Evolutionary conservation across 2,888 invertebrate genomes (phyloP), one percentile per base, ranked within the genome.

Genomic region (Eristalis pertinax): DNA sequence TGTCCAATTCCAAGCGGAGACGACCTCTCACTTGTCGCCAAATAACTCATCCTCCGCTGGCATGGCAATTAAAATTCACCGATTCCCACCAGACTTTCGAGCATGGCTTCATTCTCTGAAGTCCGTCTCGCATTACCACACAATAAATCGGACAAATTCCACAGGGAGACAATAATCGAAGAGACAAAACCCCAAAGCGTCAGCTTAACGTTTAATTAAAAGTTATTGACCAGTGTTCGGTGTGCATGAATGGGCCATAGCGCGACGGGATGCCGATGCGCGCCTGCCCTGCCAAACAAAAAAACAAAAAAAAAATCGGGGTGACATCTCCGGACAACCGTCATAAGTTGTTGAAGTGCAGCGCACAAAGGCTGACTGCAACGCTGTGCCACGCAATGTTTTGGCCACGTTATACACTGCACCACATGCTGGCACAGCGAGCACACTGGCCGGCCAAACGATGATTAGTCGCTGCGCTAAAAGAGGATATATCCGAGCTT

Each of bases 181-280:
- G 19, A 56, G 19, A 56, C 63, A n/a, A 82, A 69, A 67, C 19
- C 22, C 22, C 22, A 41, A 75, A 43, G n/a, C 38, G 13, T 64
- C 67, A 32, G 10, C 26, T 63, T 26, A 26, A 43, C 15, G 22
- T 85, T 81, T 82, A 82, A 86, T 86, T 86, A 74, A 86, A 86
- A 86, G 26, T 82, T 86, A 86, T 86, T 82, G 69, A 38, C 43
- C 77, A 73, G 60, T 64, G 60, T 13, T 68, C 35, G 38, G 22
- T 56, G 41, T 63, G 41, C 43, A 62, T 63, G 56, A 72, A 70
- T 68, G 60, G 50, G 22, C 24, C 50, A 65, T 15, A n/a, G 15
- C 82, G 15, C n/a, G 24, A 74, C 74, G 43, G 82, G 85, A 60
- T 35, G 85, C 62, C 65, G 10, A 3, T n/a, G 19, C 19, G 15